These are phyloP conservation scores for Phytoseiulus persimilis DNA, from an alignment of 2,888 invertebrate species.

Conservation along the genomic window DNA sequence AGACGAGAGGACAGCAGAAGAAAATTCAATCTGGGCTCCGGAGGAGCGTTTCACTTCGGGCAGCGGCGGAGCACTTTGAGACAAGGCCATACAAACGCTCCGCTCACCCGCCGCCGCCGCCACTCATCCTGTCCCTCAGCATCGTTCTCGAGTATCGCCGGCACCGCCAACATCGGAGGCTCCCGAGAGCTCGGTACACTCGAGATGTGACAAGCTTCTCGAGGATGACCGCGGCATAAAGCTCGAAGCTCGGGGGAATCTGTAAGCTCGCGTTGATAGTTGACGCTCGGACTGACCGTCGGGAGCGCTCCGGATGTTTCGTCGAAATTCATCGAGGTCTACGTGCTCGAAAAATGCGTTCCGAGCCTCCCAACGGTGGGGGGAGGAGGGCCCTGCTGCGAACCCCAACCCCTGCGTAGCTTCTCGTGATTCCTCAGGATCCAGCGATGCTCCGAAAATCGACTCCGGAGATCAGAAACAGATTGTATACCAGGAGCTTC, in stretches of 20 bases:
- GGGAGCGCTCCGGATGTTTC: no score
- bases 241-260: neutral
- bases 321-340: no score
- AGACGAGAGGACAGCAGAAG: neutral
- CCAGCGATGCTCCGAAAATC: no score
- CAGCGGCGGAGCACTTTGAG: neutral
- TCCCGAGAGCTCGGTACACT: neutral
- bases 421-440: no score
- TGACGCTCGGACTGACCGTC: no score
- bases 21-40: neutral
- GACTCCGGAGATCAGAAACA: no score
- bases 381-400: no score
- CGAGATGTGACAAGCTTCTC: neutral
- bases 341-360: no score
- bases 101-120: neutral
- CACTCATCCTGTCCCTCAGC: neutral
- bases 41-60: neutral
- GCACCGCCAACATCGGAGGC: neutral
- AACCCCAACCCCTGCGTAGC: no score
- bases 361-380: no score
- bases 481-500: no score
- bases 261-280: no score
- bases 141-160: neutral
- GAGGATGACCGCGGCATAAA: neutral
- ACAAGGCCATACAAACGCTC: neutral